phyloP scores from a whole-genome alignment of 2,797 vertebrate species.

The Liasis olivaceus region DNA sequence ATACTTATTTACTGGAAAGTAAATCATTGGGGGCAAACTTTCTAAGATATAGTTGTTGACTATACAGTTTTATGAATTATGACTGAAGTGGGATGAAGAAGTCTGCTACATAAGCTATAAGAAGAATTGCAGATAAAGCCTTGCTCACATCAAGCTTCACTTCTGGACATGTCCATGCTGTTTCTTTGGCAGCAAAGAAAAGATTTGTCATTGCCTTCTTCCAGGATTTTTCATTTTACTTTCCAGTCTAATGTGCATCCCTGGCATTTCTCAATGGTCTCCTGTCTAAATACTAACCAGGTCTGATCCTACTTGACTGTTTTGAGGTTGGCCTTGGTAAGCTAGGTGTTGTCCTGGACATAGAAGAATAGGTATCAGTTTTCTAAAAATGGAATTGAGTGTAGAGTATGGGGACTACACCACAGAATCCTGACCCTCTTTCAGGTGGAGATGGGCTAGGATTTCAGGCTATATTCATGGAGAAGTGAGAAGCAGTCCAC shows the following conservation, averaged over 20 bases:
- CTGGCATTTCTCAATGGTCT: neutral
- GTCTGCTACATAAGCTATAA: neutral
- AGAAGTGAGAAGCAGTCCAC: too few relatives aligned
- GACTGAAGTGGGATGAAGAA: neutral
- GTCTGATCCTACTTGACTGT: neutral
- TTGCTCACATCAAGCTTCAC: neutral
- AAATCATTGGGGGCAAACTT: neutral
- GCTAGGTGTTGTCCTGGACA: neutral
- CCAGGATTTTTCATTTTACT: neutral
- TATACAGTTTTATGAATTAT: neutral
- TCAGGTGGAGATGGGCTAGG: too few relatives aligned
- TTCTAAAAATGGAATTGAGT: neutral
- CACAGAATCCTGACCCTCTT: too few relatives aligned
- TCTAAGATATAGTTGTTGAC: neutral
- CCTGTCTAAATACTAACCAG: neutral
- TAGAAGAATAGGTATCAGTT: neutral
- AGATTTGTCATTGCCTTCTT: neutral
- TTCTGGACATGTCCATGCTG: neutral
- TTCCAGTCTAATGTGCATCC: neutral
- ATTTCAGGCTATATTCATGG: too few relatives aligned
- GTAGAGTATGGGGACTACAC: neutral
- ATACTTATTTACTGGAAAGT: neutral
- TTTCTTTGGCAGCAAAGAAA: neutral
- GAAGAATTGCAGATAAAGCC: neutral
- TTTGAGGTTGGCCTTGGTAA: neutral